phyloP scores from a whole-genome alignment of 2,113 vertebrate species.

The Colaptes auratus region DNA sequence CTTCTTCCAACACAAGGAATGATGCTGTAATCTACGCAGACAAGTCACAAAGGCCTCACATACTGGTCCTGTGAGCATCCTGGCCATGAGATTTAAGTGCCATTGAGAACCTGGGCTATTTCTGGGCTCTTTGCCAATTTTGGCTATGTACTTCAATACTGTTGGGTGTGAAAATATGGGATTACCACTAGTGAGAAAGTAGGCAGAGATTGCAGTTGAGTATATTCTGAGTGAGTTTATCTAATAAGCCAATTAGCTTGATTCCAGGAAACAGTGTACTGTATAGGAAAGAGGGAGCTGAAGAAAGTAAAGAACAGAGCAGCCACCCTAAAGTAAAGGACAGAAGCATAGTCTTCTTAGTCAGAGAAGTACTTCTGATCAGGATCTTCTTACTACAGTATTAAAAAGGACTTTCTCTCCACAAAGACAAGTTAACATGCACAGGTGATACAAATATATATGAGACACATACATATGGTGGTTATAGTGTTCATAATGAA shows the following conservation, averaged over 20 bases:
- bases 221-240: not conserved
- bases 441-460: not conserved
- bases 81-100: not conserved
- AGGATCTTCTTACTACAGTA: not conserved
- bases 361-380: not conserved
- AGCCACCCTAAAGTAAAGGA: not conserved
- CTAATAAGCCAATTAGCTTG: not conserved
- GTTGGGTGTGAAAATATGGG: not conserved
- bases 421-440: not conserved
- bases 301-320: not conserved
- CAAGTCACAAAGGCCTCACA: not conserved
- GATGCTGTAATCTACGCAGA: not conserved
- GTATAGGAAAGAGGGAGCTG: not conserved
- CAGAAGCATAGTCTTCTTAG: not conserved
- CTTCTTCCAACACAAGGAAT: not conserved
- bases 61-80: not conserved
- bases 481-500: not conserved
- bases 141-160: not conserved
- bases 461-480: not conserved
- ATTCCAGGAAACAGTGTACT: not conserved
- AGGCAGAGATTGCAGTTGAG: not conserved
- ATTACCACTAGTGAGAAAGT: not conserved
- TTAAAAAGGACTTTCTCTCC: not conserved
- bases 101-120: not conserved
- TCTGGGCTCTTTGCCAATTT: not conserved